These are phyloP conservation scores for Clarias laeviceps DNA, from an alignment of 2,797 vertebrate genomes.

Conservation along the genomic window DNA sequence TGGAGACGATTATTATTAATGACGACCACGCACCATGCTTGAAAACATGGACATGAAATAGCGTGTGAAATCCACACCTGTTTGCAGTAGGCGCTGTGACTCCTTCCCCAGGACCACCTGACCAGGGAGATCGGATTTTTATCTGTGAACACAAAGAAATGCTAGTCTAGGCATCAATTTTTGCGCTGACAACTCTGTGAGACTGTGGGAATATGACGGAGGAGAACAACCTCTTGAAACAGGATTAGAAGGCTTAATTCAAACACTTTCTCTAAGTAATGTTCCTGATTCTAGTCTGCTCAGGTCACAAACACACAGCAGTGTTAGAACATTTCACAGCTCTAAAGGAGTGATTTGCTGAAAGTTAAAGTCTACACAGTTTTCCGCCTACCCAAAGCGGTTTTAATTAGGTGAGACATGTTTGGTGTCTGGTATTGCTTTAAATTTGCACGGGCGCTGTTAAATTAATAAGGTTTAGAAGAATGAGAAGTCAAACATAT, in stretches of 20 bases:
- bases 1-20: conserved; percentile 66
- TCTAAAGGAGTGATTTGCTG: conserved; percentile 4
- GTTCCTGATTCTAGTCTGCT: background rate
- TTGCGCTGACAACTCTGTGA: conserved; percentile 58
- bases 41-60: conserved; percentile 47
- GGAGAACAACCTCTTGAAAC: conserved; percentile 63
- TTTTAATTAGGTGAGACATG: background rate
- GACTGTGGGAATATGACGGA: conserved; percentile 67
- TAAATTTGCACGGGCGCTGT: background rate
- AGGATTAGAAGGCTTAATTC: conserved; percentile 60
- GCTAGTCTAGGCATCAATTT: conserved; percentile 69
- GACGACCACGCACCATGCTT: conserved; percentile 55
- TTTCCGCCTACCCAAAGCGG: background rate
- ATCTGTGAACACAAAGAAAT: conserved; percentile 40
- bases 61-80: conserved; percentile 58
- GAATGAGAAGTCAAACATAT: background rate
- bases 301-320: conserved; percentile 2
- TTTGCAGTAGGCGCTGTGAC: conserved; percentile 25
- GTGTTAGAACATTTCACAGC: conserved; percentile 4
- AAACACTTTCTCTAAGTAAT: conserved; percentile 26
- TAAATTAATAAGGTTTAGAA: background rate
- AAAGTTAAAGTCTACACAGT: conserved; percentile 3
- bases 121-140: conserved; percentile 51
- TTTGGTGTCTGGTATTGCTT: background rate
- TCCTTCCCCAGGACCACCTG: conserved; percentile 33